Conservation (phyloP, 2,113 vertebrate genomes). For the Reinhardtius hippoglossoides region DNA sequence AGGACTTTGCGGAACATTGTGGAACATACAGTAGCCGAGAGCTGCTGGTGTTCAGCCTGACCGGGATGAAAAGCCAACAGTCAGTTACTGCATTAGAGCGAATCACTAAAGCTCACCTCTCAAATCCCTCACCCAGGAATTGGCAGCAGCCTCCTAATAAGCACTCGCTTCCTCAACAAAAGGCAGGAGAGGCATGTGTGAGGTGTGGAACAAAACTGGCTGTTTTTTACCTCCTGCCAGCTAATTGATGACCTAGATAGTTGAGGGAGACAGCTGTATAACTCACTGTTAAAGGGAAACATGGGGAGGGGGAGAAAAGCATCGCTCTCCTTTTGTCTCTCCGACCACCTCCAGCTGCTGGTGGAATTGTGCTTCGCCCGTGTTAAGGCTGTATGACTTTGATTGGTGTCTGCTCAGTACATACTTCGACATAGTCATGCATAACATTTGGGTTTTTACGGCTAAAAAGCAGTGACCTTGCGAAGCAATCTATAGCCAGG, state of each 20-base stretch:
- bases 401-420: slow-evolving; percentile 32
- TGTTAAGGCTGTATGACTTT: slow-evolving; percentile 38
- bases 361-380: slow-evolving; percentile 11
- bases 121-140: slow-evolving; percentile 65
- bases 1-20: slow-evolving; percentile 30
- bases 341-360: slow-evolving; percentile 44
- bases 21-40: slow-evolving; percentile 24
- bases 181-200: slow-evolving; percentile 65
- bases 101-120: slow-evolving; percentile 54
- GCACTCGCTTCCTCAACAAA: slow-evolving; percentile 64
- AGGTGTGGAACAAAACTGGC: slow-evolving; percentile 64
- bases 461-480: slow-evolving; percentile 42
- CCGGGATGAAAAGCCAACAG: slow-evolving; percentile 38
- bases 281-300: slow-evolving; percentile 67
- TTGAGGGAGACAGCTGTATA: slow-evolving; percentile 73
- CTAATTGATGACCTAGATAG: slow-evolving; percentile 80
- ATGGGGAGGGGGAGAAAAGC: slow-evolving; percentile 16
- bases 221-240: slow-evolving; percentile 45
- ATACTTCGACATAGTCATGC: slow-evolving; percentile 16
- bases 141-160: slow-evolving; percentile 70
- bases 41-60: slow-evolving; percentile 26
- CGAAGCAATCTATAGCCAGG: slow-evolving; percentile 6
- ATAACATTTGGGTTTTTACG: slow-evolving; percentile 23
- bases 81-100: slow-evolving; percentile 48
- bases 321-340: slow-evolving; percentile 42